Percentiles rank a stretch among this genome's conserved stretches.
Conservation (phyloP, 2,888 invertebrate genomes). For the Andrena haemorrhoa region DNA sequence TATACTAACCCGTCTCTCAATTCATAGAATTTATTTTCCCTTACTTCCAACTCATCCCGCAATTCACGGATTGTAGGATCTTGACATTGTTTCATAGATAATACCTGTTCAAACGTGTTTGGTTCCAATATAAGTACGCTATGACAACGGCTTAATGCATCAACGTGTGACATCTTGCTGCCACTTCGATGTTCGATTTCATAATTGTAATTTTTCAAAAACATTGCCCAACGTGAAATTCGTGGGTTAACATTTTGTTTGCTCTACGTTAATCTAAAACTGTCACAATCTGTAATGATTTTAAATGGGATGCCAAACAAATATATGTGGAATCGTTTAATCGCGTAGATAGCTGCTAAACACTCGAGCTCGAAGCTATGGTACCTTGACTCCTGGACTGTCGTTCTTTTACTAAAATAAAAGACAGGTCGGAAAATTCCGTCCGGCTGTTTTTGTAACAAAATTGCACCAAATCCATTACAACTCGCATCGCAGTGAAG, state of each 20-base stretch:
- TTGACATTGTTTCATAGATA: constrained; percentile 1
- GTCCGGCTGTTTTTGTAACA: too few species aligned
- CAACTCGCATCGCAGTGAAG: constrained; percentile 65
- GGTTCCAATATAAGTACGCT: constrained; percentile 9
- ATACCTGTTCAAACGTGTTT: constrained; percentile 3
- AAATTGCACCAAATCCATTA: too few species aligned
- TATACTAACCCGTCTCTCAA: neutral
- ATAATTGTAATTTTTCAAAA: constrained; percentile 15
- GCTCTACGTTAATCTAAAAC: constrained; percentile 61
- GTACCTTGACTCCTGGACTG: neutral
- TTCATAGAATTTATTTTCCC: too few species aligned
- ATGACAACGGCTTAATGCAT: neutral
- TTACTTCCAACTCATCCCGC: neutral
- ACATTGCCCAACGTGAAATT: constrained; percentile 28
- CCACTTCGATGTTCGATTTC: constrained; percentile 2
- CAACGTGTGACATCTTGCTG: constrained; percentile 5
- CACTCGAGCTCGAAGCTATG: constrained; percentile 15
- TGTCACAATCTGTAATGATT: constrained; percentile 75
- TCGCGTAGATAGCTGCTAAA: constrained; percentile 33
- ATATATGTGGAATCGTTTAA: constrained; percentile 74
- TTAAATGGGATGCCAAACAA: constrained; percentile 70
- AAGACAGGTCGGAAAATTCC: constrained; percentile 49
- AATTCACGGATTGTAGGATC: constrained; percentile 9
- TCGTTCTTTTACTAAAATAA: constrained; percentile 25
- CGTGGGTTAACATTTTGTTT: constrained; percentile 41